Percentiles rank a stretch among this genome's conserved stretches.
These are phyloP conservation scores for Antheraea assamensis DNA, from an alignment of 2,888 invertebrate species.

Conservation along the genomic window DNA sequence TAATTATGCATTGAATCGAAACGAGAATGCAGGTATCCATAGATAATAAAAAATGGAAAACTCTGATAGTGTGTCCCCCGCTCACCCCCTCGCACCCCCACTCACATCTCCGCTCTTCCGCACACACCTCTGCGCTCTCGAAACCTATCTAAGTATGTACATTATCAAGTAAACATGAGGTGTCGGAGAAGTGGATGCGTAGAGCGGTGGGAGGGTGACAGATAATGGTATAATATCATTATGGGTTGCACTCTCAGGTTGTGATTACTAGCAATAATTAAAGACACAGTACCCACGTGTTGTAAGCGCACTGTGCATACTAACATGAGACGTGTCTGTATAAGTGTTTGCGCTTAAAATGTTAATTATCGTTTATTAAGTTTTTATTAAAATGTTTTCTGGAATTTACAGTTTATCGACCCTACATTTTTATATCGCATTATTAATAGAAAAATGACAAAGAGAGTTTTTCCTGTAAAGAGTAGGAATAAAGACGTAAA, in stretches of 20 bases:
- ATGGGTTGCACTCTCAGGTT: not conserved
- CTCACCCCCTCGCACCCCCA: not conserved
- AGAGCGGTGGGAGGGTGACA: not conserved
- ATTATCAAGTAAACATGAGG: not conserved
- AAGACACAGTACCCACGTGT: too few relatives aligned
- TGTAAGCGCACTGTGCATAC: too few relatives aligned
- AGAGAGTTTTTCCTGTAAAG: too few relatives aligned
- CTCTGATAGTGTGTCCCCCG: not conserved
- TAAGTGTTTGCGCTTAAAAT: too few relatives aligned
- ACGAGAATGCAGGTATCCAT: not conserved
- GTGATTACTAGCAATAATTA: too few relatives aligned
- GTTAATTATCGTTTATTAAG: too few relatives aligned
- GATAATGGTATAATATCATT: not conserved
- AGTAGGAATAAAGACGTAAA: too few relatives aligned
- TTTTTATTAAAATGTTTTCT: too few relatives aligned
- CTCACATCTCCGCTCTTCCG: not conserved
- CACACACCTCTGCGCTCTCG: not conserved
- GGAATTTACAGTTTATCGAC: too few relatives aligned
- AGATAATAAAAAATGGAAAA: not conserved
- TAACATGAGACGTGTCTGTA: too few relatives aligned
- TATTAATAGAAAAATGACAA: too few relatives aligned
- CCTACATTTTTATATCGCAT: too few relatives aligned
- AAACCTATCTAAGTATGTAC: not conserved
- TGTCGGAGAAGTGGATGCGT: not conserved
- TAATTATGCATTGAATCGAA: conserved; percentile 9